Evolutionary conservation across 1,140 invertebrate species (phyloP).

Genomic region (Drosophila ogumai): DNA sequence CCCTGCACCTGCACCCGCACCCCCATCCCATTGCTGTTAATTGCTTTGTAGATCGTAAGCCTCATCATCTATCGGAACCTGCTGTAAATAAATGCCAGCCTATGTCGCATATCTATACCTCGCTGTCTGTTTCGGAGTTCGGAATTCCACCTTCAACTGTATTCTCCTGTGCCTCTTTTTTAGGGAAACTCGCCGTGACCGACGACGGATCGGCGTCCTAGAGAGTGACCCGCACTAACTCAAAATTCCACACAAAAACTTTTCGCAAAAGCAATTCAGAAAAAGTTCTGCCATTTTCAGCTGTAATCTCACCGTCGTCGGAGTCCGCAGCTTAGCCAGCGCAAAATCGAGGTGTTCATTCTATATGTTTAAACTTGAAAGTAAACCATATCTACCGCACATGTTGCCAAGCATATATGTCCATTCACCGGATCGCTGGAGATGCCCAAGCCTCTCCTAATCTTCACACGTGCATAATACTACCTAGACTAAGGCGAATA

Average conservation of each 20-base stretch:
- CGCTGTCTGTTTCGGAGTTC: constrained; percentile 31
- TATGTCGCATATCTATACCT: constrained; percentile 11
- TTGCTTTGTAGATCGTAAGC: constrained; percentile 50
- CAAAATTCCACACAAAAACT: constrained; percentile 72
- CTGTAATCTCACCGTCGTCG: constrained; percentile 45
- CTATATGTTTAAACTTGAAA: constrained; percentile 25
- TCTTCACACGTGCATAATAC: constrained; percentile 68
- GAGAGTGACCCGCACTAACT: constrained; percentile 55
- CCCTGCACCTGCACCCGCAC: constrained; percentile 8
- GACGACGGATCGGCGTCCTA: constrained; percentile 59
- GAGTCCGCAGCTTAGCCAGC: constrained; percentile 57
- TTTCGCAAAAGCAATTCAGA: constrained; percentile 54
- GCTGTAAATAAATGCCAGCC: constrained; percentile 67
- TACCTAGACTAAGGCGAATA: constrained; percentile 52
- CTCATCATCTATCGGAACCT: constrained; percentile 22
- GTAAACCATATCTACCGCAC: constrained; percentile 47
- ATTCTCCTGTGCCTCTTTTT: constrained; percentile 64
- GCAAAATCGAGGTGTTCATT: constrained; percentile 78
- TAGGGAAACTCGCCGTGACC: constrained; percentile 62
- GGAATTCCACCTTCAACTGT: constrained; percentile 20
- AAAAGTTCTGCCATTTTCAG: constrained; percentile 72
- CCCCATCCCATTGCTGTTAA: constrained; percentile 28
- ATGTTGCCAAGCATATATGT: constrained; percentile 58
- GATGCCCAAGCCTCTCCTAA: constrained; percentile 47
- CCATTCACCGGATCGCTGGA: constrained; percentile 53